Base-by-base conservation (phyloP, 2,888 invertebrate genomes). In the Dryobotodes eremita region DNA sequence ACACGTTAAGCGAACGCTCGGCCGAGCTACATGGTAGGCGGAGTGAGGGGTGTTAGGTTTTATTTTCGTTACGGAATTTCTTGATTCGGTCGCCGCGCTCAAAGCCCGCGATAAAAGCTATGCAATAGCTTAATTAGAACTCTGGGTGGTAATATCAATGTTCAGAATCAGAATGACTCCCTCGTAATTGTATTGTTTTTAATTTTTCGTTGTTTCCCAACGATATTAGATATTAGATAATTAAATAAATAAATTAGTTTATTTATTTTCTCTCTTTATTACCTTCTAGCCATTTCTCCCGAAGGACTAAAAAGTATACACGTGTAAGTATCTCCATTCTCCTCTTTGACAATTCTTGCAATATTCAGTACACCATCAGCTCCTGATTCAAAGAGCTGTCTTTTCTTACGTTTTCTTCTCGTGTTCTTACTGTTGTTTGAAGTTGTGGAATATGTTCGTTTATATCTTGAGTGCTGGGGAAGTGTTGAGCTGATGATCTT, bases 251-350 rank as follows among this genome's bases (percentile, higher is more conserved):
- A n/a, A n/a, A n/a, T n/a, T n/a, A n/a, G n/a, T n/a, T n/a, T n/a
- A n/a, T n/a, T n/a, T n/a, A n/a, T n/a, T n/a, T n/a, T n/a, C n/a
- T n/a, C n/a, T n/a, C n/a, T n/a, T n/a, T 46, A 72, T 83, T 86
- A 96, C 92, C 98, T 97, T 88, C 98, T 97, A 79, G 98, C 98
- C 92, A 98, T 98, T 93, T 98, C 98, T 0, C 98, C 98, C 4
- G 98, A 98, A 53, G 98, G 97, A 91, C 98, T 98, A 76, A 97
- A 97, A 0, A 98, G 98, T 68, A 98, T 97, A 95, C 98, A 99
- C n/a, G 98, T 98, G 93, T 98, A 98, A 75, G 97, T 97, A 73
- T 98, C 98, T 59, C 98, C 98, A 93, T 98, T 98, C 75, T 98
- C 97, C 69, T 95, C 95, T 68, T 98, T 97, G 84, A 97, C 95